These are phyloP conservation scores for Coleophora flavipennella DNA, from an alignment of 2,888 invertebrate species.

Conservation along the genomic window DNA sequence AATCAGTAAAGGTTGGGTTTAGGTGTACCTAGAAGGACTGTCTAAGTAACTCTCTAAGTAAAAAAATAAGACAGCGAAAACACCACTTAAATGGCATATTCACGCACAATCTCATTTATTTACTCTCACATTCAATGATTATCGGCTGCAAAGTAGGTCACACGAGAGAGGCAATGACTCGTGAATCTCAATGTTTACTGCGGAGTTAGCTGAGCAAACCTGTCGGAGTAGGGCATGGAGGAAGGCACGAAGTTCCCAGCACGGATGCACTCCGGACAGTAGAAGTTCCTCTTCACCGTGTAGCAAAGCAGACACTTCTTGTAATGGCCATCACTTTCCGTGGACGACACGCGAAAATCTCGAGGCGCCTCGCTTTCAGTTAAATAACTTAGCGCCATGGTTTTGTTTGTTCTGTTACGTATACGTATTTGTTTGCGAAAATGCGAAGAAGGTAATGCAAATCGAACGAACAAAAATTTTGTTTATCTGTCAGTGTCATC, in stretches of 20 bases:
- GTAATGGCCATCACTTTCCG: conserved; percentile 62
- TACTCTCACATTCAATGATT: conserved; percentile 3
- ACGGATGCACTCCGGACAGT: conserved; percentile 85
- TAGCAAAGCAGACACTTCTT: conserved; percentile 60
- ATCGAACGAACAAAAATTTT: conserved; percentile 18
- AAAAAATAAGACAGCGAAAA: too few species aligned
- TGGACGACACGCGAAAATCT: conserved; percentile 84
- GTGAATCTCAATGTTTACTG: conserved; percentile 8
- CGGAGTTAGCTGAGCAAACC: conserved; percentile 66
- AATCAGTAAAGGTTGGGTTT: too few species aligned
- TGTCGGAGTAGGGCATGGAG: conserved; percentile 77
- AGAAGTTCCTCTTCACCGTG: conserved; percentile 74
- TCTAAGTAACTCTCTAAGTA: too few species aligned
- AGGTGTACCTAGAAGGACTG: too few species aligned
- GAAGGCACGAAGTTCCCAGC: conserved; percentile 86
- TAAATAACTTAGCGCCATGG: conserved; percentile 81
- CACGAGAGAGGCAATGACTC: conserved; percentile 5
- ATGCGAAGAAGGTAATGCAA: background rate
- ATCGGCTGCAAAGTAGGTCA: conserved; percentile 3
- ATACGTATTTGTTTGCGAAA: conserved; percentile 23
- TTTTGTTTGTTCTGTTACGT: conserved; percentile 20
- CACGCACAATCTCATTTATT: background rate
- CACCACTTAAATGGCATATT: conserved; percentile 12
- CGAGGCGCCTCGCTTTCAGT: conserved; percentile 84
- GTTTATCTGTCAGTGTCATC: conserved; percentile 22